phyloP scores from a whole-genome alignment of 2,113 vertebrate genomes.

The Garra rufa region DNA sequence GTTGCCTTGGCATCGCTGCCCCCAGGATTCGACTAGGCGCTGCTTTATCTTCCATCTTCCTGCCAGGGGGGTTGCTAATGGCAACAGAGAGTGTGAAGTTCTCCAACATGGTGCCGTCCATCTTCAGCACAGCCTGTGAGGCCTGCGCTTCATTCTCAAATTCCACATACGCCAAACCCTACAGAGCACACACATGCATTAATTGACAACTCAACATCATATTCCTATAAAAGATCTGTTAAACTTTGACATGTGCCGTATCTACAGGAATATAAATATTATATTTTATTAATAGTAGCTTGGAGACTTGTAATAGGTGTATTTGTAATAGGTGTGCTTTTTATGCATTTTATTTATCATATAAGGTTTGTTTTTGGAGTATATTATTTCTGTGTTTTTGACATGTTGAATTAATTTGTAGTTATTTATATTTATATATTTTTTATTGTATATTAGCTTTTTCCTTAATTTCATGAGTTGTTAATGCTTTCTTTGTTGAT shows the following conservation, averaged over 20 bases:
- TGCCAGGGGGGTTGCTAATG: conserved; percentile 92
- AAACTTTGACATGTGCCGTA: neutral
- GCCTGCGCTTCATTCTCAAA: conserved; percentile 90
- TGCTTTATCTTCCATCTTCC: conserved; percentile 73
- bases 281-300: too few species aligned
- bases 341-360: too few species aligned
- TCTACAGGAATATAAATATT: neutral
- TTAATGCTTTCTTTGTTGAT: too few species aligned
- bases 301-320: too few species aligned
- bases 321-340: too few species aligned
- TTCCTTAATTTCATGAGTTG: too few species aligned
- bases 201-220: too few species aligned
- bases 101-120: conserved; percentile 85
- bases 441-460: too few species aligned
- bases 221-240: neutral
- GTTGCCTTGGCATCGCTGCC: conserved; percentile 71
- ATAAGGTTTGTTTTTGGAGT: too few species aligned
- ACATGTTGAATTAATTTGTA: too few species aligned
- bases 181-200: conserved; percentile 24
- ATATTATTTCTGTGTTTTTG: too few species aligned
- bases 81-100: conserved; percentile 88
- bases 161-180: conserved; percentile 97
- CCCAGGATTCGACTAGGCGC: conserved; percentile 64
- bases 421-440: too few species aligned
- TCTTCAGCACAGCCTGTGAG: conserved; percentile 89